A percentile compares a stretch with the other conserved stretches of the same genome.
Conservation (phyloP, 2,888 invertebrate species). For the Neria commutata region DNA sequence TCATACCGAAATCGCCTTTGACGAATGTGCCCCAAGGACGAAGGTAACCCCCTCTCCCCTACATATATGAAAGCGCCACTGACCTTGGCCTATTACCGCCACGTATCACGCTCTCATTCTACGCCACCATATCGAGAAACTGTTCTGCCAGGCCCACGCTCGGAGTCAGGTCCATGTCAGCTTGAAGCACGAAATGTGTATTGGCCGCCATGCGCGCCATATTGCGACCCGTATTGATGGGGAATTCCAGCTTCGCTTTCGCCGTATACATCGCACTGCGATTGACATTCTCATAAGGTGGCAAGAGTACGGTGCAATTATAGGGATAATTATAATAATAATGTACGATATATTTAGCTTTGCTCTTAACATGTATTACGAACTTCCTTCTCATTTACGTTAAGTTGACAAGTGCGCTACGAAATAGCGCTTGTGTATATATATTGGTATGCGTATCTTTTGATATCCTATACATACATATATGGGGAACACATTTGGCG, state of each 20-base stretch:
- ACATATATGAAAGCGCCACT: too few species aligned
- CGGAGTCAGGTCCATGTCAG: slow-evolving; percentile 88
- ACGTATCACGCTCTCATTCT: slow-evolving; percentile 67
- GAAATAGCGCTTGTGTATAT: slow-evolving; percentile 9
- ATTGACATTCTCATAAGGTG: slow-evolving; percentile 41
- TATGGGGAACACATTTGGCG: too few species aligned
- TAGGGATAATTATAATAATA: slow-evolving; percentile 43
- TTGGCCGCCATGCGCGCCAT: slow-evolving; percentile 79
- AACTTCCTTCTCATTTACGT: slow-evolving; percentile 25
- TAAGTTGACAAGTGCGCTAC: slow-evolving; percentile 31
- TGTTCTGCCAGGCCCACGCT: slow-evolving; percentile 76
- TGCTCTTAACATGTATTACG: slow-evolving; percentile 54
- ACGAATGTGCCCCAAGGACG: too few species aligned
- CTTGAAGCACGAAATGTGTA: slow-evolving; percentile 80
- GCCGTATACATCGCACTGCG: slow-evolving; percentile 67
- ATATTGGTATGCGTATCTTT: slow-evolving; percentile 6
- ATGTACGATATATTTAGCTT: slow-evolving; percentile 52
- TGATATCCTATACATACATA: too few species aligned
- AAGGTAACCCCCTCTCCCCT: too few species aligned
- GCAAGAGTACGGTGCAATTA: slow-evolving; percentile 30
- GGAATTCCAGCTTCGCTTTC: slow-evolving; percentile 75
- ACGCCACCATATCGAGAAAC: slow-evolving; percentile 81
- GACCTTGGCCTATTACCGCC: neutral
- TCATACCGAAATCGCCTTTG: too few species aligned
- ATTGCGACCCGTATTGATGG: slow-evolving; percentile 86